Evolutionary conservation across 2,797 vertebrate species (phyloP).

Genomic region (Heliangelus exortis): DNA sequence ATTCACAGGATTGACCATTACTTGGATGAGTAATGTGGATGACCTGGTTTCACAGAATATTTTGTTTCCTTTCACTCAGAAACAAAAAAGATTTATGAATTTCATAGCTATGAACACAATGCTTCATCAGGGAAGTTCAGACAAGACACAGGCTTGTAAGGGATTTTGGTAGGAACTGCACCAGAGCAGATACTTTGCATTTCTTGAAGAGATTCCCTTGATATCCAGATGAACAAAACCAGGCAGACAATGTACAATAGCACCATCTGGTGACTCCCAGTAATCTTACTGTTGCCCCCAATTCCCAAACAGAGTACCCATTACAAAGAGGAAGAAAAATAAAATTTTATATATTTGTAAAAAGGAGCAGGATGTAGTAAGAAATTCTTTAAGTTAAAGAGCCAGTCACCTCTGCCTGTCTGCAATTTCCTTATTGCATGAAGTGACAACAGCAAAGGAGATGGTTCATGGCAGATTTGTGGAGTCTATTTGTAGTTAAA

Average conservation of each 20-base stretch:
- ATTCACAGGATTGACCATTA: background rate
- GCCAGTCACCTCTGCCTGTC: background rate
- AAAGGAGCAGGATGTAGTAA: background rate
- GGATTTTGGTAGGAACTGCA: background rate
- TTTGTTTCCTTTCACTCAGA: background rate
- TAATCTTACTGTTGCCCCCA: slow-evolving; percentile 45
- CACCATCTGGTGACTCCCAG: slow-evolving; percentile 71
- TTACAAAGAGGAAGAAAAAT: background rate
- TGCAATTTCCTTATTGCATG: background rate
- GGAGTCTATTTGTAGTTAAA: background rate
- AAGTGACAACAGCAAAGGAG: background rate
- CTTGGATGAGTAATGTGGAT: rapidly evolving
- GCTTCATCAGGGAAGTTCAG: background rate
- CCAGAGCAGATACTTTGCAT: background rate
- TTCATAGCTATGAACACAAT: background rate
- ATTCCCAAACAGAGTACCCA: background rate
- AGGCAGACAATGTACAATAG: slow-evolving; percentile 61
- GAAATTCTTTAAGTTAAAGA: background rate
- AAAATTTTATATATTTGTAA: background rate
- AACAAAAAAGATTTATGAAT: background rate
- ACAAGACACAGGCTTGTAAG: background rate
- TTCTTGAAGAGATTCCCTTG: background rate
- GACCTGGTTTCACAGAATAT: background rate
- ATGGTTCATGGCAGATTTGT: background rate
- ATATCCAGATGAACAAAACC: background rate